These are phyloP conservation scores for Drepanosiphum platanoidis DNA, from an alignment of 2,888 invertebrate species.

Conservation along the genomic window DNA sequence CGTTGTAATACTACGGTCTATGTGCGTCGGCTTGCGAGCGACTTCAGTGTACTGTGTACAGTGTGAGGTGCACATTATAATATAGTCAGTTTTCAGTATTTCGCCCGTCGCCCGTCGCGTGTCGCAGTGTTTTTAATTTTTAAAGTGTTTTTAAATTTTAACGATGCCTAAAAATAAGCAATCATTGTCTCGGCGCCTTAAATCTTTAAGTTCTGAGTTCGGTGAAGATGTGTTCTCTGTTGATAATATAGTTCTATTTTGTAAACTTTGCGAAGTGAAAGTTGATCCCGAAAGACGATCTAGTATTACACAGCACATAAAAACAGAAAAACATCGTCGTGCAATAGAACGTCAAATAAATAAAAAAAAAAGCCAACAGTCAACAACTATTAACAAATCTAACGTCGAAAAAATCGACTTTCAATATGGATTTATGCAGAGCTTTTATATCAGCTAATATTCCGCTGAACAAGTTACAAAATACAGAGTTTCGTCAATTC, in stretches of 20 bases:
- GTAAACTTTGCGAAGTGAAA: slow-evolving; percentile 1
- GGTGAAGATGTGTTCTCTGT: neutral
- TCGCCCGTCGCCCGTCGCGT: neutral
- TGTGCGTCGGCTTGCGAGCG: too few species aligned
- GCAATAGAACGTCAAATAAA: slow-evolving; percentile 1
- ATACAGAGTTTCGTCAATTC: neutral
- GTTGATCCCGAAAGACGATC: slow-evolving; percentile 1
- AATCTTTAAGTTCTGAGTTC: slow-evolving; percentile 2
- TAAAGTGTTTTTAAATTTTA: neutral
- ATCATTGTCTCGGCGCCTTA: neutral
- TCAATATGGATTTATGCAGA: neutral
- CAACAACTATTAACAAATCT: neutral
- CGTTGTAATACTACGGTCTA: neutral
- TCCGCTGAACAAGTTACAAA: neutral
- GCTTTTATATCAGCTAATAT: slow-evolving; percentile 10
- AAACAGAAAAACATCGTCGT: slow-evolving; percentile 5
- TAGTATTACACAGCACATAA: slow-evolving; percentile 11
- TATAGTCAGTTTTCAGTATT: neutral
- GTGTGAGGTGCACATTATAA: too few species aligned
- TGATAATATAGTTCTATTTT: neutral
- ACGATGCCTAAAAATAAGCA: neutral
- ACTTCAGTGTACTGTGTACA: too few species aligned
- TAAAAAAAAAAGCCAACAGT: too few species aligned
- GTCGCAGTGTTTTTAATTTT: neutral
- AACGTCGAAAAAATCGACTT: neutral